phyloP scores from a whole-genome alignment of 2,113 vertebrate species.

The Sander vitreus region DNA sequence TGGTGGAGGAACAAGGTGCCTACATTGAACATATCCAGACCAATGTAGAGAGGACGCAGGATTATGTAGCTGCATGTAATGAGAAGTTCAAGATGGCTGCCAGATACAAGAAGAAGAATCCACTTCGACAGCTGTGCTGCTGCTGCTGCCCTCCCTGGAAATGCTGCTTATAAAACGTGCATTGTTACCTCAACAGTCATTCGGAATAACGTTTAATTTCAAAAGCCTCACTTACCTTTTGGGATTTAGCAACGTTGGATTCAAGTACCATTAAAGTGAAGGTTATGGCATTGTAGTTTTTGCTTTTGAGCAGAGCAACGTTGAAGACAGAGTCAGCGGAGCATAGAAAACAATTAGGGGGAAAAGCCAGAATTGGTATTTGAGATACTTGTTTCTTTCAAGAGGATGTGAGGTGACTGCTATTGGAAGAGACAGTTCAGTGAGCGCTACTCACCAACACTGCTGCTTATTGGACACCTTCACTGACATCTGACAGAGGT shows the following conservation, averaged over 20 bases:
- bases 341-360: conserved; percentile 75
- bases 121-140: conserved; percentile 89
- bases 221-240: conserved; percentile 37
- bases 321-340: conserved; percentile 65
- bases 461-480: conserved; percentile 76
- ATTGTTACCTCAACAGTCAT: neutral
- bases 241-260: conserved; percentile 34
- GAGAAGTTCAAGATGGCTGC: conserved; percentile 93
- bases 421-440: conserved; percentile 74
- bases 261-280: conserved; percentile 52
- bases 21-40: conserved; percentile 93
- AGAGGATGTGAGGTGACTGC: conserved; percentile 58
- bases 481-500: conserved; percentile 73
- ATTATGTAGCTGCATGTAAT: conserved; percentile 87
- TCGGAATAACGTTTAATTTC: conserved; percentile 8
- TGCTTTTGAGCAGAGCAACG: conserved; percentile 50
- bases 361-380: conserved; percentile 64
- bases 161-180: conserved; percentile 68
- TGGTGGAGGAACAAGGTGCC: conserved; percentile 93
- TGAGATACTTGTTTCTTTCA: conserved; percentile 73
- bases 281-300: conserved; percentile 42
- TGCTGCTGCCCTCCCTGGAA: conserved; percentile 92
- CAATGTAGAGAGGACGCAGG: conserved; percentile 88
- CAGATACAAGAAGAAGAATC: conserved; percentile 91
- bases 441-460: conserved; percentile 63